These are phyloP conservation scores for Eupsilia transversa DNA, from an alignment of 2,888 invertebrate genomes.

Conservation along the genomic window DNA sequence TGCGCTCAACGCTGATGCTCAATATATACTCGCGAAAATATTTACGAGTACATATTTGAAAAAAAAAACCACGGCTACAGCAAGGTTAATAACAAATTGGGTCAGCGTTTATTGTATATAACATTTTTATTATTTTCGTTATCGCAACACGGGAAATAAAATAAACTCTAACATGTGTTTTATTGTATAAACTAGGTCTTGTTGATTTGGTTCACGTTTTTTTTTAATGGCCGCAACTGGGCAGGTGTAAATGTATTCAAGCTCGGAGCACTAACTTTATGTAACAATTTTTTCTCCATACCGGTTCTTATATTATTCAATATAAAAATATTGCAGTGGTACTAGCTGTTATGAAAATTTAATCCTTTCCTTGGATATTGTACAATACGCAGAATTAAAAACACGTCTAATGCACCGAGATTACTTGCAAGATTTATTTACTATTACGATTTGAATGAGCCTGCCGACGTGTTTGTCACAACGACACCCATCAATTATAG, in stretches of 20 bases:
- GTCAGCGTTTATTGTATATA: constrained; percentile 48
- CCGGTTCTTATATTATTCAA: neutral
- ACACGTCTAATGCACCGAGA: constrained; percentile 14
- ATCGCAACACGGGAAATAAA: constrained; percentile 49
- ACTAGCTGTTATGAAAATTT: constrained; percentile 1
- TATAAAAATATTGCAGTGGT: neutral
- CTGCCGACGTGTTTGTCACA: constrained; percentile 23
- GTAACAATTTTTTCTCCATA: neutral
- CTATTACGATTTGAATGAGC: constrained; percentile 35
- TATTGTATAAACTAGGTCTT: constrained; percentile 42
- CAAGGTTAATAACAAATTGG: constrained; percentile 38
- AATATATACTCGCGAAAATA: neutral
- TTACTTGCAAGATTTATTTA: constrained; percentile 37
- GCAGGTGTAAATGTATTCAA: constrained; percentile 13
- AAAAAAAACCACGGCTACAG: neutral
- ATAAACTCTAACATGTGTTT: constrained; percentile 46
- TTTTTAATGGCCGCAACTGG: constrained; percentile 22
- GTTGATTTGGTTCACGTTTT: constrained; percentile 29
- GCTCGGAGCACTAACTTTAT: neutral
- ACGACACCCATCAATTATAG: constrained; percentile 36
- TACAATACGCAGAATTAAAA: constrained; percentile 5
- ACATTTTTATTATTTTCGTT: constrained; percentile 49
- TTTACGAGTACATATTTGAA: constrained; percentile 5
- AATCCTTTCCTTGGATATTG: neutral
- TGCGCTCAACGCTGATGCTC: neutral